phyloP scores from a whole-genome alignment of 2,797 vertebrate genomes.

The Aulostomus chinensis region DNA sequence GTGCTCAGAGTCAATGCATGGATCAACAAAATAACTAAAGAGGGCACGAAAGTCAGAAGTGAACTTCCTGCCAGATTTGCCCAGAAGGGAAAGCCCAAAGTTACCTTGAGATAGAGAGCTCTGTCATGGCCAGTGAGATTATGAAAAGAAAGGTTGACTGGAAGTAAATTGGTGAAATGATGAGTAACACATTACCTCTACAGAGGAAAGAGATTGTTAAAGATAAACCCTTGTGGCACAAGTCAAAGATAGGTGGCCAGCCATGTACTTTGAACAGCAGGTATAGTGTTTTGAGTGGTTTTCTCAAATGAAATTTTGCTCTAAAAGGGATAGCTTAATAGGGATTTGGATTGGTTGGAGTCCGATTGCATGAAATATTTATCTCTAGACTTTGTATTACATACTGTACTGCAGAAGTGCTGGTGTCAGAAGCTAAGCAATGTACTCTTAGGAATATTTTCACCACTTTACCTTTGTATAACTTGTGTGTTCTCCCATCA shows the following conservation, averaged over 20 bases:
- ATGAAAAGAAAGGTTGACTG: conserved; percentile 15
- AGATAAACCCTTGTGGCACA: conserved; percentile 6
- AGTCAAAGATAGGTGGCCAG: conserved; percentile 22
- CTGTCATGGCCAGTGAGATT: conserved; percentile 3
- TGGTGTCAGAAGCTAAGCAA: no score
- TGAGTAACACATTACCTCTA: conserved; percentile 1
- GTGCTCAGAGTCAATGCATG: conserved; percentile 1
- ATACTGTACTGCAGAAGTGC: no score
- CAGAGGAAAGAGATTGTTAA: not conserved
- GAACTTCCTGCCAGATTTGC: conserved; percentile 11
- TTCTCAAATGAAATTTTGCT: not conserved
- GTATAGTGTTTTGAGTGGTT: not conserved
- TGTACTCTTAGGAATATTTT: no score
- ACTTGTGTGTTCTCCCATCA: no score
- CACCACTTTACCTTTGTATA: no score
- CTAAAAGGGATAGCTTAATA: no score
- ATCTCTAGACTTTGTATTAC: no score
- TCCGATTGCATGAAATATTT: no score
- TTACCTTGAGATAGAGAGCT: conserved; percentile 6
- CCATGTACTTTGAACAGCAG: conserved; percentile 13
- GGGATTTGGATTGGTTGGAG: no score
- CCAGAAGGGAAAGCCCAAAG: conserved; percentile 6
- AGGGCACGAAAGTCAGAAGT: conserved; percentile 14
- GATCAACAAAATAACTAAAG: conserved; percentile 1
- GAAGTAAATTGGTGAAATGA: conserved; percentile 4